Percentiles rank a stretch among this genome's conserved stretches.
These are phyloP conservation scores for Drosophila meridiana DNA, from an alignment of 2,888 invertebrate species.

Conservation along the genomic window DNA sequence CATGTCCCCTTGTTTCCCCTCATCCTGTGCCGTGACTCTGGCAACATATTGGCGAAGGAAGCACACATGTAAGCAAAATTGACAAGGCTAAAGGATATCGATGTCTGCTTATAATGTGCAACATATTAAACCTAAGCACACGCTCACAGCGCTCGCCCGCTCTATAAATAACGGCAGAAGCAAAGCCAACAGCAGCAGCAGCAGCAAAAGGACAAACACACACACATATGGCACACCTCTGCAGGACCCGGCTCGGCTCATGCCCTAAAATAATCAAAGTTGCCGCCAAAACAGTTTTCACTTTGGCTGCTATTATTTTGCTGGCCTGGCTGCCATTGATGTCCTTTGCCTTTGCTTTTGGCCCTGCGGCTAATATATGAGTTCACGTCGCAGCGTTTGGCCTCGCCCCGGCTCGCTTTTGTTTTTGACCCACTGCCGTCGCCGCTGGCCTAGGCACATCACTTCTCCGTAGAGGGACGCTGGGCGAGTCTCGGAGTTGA, in stretches of 20 bases:
- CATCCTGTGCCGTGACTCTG: conserved; percentile 21
- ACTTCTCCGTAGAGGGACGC: not conserved
- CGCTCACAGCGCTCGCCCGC: conserved; percentile 60
- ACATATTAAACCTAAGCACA: conserved; percentile 83
- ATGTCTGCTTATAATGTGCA: conserved; percentile 83
- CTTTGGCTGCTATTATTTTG: conserved; percentile 75
- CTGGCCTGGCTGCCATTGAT: conserved; percentile 63
- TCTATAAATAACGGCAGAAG: conserved; percentile 76
- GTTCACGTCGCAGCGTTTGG: conserved; percentile 69
- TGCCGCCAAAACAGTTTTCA: conserved; percentile 79
- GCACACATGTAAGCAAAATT: conserved; percentile 82
- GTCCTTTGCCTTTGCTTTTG: conserved; percentile 60
- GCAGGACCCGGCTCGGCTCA: conserved; percentile 7
- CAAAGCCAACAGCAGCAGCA: conserved; percentile 20
- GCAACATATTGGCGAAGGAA: conserved; percentile 78
- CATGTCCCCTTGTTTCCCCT: conserved; percentile 14
- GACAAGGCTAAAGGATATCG: conserved; percentile 83
- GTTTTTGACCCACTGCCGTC: conserved; percentile 56
- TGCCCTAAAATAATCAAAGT: conserved; percentile 70
- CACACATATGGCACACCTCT: conserved; percentile 27
- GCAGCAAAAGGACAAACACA: conserved; percentile 24
- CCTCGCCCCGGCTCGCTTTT: conserved; percentile 58
- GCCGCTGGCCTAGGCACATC: conserved; percentile 43
- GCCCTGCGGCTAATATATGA: conserved; percentile 78
- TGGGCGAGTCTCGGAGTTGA: conserved; percentile 47